A percentile compares a stretch with the other conserved stretches of the same genome.
Evolutionary conservation across 2,113 vertebrate genomes (phyloP).

Genomic region (Uria aalge): DNA sequence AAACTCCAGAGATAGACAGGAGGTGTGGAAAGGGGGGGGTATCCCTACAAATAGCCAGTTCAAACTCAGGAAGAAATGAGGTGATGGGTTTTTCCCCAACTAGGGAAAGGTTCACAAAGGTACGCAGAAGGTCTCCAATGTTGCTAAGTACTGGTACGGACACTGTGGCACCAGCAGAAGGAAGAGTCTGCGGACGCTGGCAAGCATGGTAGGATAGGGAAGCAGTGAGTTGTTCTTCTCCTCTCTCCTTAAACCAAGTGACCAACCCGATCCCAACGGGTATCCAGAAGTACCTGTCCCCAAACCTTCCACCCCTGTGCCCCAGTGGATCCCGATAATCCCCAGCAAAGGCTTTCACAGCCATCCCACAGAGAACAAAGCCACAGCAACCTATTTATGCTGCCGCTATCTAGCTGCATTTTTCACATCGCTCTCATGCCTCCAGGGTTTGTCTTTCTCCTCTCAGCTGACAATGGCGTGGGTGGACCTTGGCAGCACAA

Average conservation of each 20-base stretch:
- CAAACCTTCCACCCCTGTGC: not conserved
- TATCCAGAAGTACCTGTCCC: not conserved
- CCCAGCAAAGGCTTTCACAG: not conserved
- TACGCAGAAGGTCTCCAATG: accelerated
- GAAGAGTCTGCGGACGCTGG: not conserved
- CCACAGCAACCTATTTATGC: not conserved
- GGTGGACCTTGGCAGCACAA: not conserved
- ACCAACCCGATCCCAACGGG: not conserved
- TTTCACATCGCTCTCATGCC: not conserved
- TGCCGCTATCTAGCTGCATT: not conserved
- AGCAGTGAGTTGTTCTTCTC: not conserved
- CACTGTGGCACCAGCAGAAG: not conserved
- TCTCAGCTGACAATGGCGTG: not conserved
- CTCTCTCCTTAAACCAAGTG: not conserved
- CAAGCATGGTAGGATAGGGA: not conserved
- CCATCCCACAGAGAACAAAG: not conserved
- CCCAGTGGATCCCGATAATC: not conserved
- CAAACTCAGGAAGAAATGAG: not conserved
- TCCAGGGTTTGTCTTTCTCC: not conserved
- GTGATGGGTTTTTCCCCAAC: accelerated
- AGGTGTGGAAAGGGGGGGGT: no score
- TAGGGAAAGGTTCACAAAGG: not conserved
- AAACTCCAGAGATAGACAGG: not conserved
- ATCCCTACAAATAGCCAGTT: not conserved
- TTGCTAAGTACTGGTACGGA: not conserved